Evolutionary conservation across 1,140 invertebrate species (phyloP).

Genomic region (Hyposmocoma kahamanoa): DNA sequence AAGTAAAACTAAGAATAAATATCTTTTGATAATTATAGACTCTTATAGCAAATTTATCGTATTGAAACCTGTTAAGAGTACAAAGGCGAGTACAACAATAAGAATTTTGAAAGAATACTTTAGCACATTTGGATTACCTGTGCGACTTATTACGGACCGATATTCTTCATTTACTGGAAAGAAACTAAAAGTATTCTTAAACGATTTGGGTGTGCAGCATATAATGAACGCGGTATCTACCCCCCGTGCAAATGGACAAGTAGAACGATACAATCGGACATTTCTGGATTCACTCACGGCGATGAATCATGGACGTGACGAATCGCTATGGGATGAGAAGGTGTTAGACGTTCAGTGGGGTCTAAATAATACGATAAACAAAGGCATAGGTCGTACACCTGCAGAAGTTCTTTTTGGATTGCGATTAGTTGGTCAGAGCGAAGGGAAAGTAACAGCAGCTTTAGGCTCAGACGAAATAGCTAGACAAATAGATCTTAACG

Average conservation of each 20-base stretch:
- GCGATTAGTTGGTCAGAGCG: not conserved
- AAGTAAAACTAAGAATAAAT: slow-evolving; percentile 1
- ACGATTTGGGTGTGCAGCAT: not conserved
- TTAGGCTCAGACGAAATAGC: not conserved
- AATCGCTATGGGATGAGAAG: slow-evolving; percentile 7
- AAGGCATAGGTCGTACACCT: slow-evolving; percentile 7
- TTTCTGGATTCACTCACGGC: not conserved
- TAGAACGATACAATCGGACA: slow-evolving; percentile 1
- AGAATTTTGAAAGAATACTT: not conserved
- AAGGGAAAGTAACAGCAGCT: not conserved
- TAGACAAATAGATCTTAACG: not conserved
- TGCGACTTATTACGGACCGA: not conserved
- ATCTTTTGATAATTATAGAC: not conserved
- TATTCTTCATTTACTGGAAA: slow-evolving; percentile 4
- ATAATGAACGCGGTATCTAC: slow-evolving; percentile 2
- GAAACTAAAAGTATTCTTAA: not conserved
- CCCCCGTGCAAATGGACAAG: slow-evolving; percentile 3
- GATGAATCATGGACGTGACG: slow-evolving; percentile 2
- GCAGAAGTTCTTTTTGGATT: slow-evolving; percentile 7
- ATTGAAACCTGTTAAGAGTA: not conserved
- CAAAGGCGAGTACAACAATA: not conserved
- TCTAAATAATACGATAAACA: slow-evolving; percentile 9
- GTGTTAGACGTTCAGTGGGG: slow-evolving; percentile 9
- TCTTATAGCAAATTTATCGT: not conserved
- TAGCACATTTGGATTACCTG: not conserved